These are phyloP conservation scores for Potamilus streckersoni DNA, from an alignment of 1,140 invertebrate genomes.

Conservation along the genomic window DNA sequence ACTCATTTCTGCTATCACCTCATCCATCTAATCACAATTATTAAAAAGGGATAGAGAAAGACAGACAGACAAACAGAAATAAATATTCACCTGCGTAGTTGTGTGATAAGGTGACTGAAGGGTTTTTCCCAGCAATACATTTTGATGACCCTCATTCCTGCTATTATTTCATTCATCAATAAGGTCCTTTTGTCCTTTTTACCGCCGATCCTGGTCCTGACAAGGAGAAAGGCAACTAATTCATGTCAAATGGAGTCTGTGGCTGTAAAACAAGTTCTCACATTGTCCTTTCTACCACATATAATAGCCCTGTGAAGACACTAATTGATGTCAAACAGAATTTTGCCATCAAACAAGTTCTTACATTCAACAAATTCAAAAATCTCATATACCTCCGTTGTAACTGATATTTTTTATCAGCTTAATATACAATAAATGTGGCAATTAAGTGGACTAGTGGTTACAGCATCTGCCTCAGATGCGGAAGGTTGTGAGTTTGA, in stretches of 20 bases:
- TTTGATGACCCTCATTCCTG: constrained; percentile 87
- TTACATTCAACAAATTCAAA: constrained; percentile 3
- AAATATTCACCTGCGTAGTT: constrained; percentile 22
- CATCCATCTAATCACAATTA: too few relatives aligned
- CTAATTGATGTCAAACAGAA: background rate
- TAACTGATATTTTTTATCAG: too few relatives aligned
- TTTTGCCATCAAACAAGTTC: background rate
- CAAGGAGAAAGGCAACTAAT: background rate
- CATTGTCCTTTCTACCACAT: background rate
- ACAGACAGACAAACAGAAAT: too few relatives aligned
- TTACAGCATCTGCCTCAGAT: too few relatives aligned
- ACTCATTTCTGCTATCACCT: too few relatives aligned
- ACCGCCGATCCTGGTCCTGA: constrained; percentile 14
- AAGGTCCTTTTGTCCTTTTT: constrained; percentile 18
- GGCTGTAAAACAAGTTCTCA: background rate
- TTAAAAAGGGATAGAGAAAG: too few relatives aligned
- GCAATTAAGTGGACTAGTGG: too few relatives aligned
- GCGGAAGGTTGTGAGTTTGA: too few relatives aligned
- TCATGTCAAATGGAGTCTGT: background rate
- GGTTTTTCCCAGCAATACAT: constrained; percentile 71
- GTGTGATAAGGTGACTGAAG: constrained; percentile 24
- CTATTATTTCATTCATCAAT: constrained; percentile 87
- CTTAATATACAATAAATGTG: too few relatives aligned
- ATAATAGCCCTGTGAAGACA: background rate
- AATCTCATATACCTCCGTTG: too few relatives aligned